Evolutionary conservation across 2,888 invertebrate species (phyloP).

Genomic region (Drosophila paramelanica): DNA sequence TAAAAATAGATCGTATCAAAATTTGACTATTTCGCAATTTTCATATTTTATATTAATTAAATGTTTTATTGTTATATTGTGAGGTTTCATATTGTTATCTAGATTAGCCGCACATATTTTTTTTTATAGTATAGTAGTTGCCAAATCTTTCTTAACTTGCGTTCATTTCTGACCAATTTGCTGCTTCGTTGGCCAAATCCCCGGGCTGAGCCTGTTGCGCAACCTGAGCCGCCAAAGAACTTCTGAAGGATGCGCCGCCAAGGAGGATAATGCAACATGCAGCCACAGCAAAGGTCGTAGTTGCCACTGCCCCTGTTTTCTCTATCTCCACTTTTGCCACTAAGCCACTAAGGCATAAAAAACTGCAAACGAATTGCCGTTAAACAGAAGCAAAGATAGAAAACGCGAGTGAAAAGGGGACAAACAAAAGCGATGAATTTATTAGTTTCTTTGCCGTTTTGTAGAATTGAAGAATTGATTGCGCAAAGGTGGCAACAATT

Average conservation of each 20-base stretch:
- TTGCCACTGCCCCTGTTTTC: too few relatives aligned
- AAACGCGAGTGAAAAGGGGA: constrained; percentile 5
- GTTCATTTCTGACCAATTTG: constrained; percentile 51
- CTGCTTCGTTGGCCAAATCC: constrained; percentile 41
- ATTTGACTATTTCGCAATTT: too few relatives aligned
- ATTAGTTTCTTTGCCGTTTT: constrained; percentile 69
- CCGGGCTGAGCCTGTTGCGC: constrained; percentile 60
- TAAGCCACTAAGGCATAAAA: constrained; percentile 27
- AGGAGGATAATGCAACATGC: constrained; percentile 3
- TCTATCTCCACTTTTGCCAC: background rate
- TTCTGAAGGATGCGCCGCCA: constrained; percentile 45
- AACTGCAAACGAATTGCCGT: constrained; percentile 53
- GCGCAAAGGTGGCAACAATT: constrained; percentile 57
- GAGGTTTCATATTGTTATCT: too few relatives aligned
- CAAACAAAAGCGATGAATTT: constrained; percentile 59
- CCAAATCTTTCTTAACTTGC: constrained; percentile 23
- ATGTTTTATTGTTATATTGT: too few relatives aligned
- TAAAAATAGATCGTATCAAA: too few relatives aligned
- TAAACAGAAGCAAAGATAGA: constrained; percentile 12
- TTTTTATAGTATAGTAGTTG: background rate
- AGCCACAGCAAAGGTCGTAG: too few relatives aligned
- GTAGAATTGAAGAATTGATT: constrained; percentile 13
- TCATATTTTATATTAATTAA: background rate
- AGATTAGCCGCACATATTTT: background rate
- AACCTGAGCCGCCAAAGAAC: constrained; percentile 29